Conservation (phyloP, 1,140 invertebrate genomes). For the Whitmania pigra region DNA sequence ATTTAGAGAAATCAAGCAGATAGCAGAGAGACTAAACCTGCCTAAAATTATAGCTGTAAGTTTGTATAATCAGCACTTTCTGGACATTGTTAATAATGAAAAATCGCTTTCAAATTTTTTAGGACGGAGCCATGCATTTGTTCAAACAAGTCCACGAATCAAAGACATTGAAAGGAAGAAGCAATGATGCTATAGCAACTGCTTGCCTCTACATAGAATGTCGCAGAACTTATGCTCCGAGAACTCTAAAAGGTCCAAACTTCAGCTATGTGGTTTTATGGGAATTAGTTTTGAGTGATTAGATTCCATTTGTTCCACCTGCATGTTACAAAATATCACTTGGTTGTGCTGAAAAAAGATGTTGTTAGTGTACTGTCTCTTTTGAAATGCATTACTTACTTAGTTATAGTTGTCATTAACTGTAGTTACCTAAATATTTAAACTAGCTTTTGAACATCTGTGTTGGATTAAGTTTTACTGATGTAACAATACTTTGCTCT, state of each 20-base stretch:
- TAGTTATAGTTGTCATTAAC: no score
- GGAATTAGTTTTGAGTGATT: no score
- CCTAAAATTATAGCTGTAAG: conserved; percentile 51
- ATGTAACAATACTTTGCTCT: no score
- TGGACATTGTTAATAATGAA: not conserved
- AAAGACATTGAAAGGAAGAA: conserved; percentile 81
- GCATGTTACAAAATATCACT: no score
- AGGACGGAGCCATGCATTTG: conserved; percentile 81
- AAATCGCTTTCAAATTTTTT: conserved; percentile 9
- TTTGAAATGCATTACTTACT: no score
- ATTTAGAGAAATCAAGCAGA: conserved; percentile 86
- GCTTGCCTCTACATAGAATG: conserved; percentile 98
- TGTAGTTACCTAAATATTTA: no score
- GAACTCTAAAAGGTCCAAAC: conserved; percentile 79
- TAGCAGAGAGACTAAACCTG: conserved; percentile 94
- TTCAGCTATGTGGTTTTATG: conserved; percentile 8
- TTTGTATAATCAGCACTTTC: conserved; percentile 12
- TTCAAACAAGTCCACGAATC: conserved; percentile 94
- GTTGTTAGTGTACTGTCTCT: no score
- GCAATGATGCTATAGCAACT: conserved; percentile 94
- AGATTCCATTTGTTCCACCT: no score
- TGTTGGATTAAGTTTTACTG: no score
- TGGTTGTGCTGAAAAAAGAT: no score
- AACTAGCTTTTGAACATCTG: no score
- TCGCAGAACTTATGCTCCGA: conserved; percentile 89